Percentiles rank a stretch among this genome's conserved stretches.
Conservation (phyloP, 2,888 invertebrate species). For the Anthoptus insignis region DNA sequence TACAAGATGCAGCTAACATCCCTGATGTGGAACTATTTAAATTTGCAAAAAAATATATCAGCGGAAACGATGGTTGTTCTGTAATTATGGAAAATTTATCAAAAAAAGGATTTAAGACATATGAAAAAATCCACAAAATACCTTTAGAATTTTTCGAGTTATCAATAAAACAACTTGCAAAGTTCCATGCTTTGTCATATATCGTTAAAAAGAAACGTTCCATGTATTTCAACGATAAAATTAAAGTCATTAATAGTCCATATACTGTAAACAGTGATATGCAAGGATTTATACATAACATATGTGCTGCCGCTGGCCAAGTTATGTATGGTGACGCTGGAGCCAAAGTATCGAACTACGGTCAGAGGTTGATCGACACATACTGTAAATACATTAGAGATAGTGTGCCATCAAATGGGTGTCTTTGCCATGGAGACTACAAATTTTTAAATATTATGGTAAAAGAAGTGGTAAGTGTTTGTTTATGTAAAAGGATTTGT, state of each 20-base stretch:
- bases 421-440: conserved; percentile 47
- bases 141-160: conserved; percentile 54
- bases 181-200: conserved; percentile 56
- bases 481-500: too few relatives aligned
- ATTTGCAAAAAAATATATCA: conserved; percentile 27
- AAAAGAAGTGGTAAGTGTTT: conserved; percentile 41
- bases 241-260: conserved; percentile 41
- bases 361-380: conserved; percentile 39
- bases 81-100: conserved; percentile 49
- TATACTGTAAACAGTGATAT: conserved; percentile 43
- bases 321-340: conserved; percentile 51
- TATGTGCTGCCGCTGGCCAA: conserved; percentile 46
- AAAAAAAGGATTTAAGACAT: conserved; percentile 54
- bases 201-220: conserved; percentile 52
- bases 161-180: conserved; percentile 54
- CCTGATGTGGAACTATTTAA: conserved; percentile 38
- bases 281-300: conserved; percentile 37
- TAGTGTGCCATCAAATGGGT: conserved; percentile 32
- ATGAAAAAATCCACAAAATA: conserved; percentile 48
- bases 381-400: conserved; percentile 51
- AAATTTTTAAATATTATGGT: conserved; percentile 44
- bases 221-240: conserved; percentile 52
- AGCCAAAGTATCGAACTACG: conserved; percentile 48
- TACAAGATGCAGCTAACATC: conserved; percentile 49
- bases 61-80: background rate